Evolutionary conservation across 2,797 vertebrate species (phyloP).

Genomic region (Tragopan temminckii): DNA sequence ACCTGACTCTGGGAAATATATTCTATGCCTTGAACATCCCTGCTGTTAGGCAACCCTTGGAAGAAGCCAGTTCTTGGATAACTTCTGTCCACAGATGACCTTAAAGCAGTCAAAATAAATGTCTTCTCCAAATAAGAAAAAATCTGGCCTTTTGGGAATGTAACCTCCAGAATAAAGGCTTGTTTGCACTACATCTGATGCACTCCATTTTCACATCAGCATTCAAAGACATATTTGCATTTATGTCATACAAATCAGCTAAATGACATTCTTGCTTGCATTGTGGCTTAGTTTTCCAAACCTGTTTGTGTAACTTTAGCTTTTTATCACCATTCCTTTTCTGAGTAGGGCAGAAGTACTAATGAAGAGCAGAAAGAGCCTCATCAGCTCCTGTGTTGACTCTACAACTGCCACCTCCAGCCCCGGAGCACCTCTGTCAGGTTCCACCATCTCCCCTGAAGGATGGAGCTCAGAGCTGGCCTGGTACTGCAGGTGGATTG

Average conservation of each 20-base stretch:
- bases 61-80: neutral
- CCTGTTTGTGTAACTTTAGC: fast-evolving
- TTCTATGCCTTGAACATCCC: neutral
- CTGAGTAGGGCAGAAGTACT: neutral
- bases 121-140: neutral
- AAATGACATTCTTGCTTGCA: neutral
- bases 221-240: neutral
- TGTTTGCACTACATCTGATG: neutral
- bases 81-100: neutral
- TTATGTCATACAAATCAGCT: neutral
- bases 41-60: neutral
- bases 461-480: neutral
- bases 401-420: fast-evolving
- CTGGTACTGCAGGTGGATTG: neutral
- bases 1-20: neutral
- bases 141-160: neutral
- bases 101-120: neutral
- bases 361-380: neutral
- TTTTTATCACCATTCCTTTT: neutral
- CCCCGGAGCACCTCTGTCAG: neutral
- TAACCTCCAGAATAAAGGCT: neutral
- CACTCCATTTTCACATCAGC: neutral
- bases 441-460: neutral
- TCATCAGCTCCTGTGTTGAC: fast-evolving
- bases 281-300: neutral